These are phyloP conservation scores for Hypanus sabinus DNA, from an alignment of 2,113 vertebrate species.

Conservation along the genomic window DNA sequence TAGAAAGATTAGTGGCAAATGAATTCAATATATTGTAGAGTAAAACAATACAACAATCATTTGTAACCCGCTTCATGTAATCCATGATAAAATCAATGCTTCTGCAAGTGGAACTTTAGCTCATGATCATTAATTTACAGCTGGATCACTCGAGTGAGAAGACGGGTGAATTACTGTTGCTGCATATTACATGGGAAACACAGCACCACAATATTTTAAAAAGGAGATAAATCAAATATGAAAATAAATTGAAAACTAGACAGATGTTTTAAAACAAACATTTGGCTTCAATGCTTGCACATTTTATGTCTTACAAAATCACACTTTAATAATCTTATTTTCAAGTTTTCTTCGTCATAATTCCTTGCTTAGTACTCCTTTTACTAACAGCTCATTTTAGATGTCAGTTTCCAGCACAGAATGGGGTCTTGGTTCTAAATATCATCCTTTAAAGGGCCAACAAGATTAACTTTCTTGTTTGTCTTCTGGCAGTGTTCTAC, in stretches of 20 bases:
- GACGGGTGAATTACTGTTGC: neutral
- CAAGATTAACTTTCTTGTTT: neutral
- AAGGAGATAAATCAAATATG: neutral
- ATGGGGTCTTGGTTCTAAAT: neutral
- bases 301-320: neutral
- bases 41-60: neutral
- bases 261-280: neutral
- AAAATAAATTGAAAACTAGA: neutral
- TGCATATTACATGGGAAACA: neutral
- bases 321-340: neutral
- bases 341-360: neutral
- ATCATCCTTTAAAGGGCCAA: neutral
- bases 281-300: neutral
- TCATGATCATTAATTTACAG: slow-evolving; percentile 13
- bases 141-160: neutral
- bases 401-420: neutral
- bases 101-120: neutral
- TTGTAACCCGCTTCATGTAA: neutral
- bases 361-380: neutral
- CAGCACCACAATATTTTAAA: neutral
- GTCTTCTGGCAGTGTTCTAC: neutral
- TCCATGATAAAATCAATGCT: neutral
- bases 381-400: neutral
- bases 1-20: neutral
- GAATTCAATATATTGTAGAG: neutral